Conservation (phyloP, 2,888 invertebrate species). For the Scaptomyza tumidula region DNA sequence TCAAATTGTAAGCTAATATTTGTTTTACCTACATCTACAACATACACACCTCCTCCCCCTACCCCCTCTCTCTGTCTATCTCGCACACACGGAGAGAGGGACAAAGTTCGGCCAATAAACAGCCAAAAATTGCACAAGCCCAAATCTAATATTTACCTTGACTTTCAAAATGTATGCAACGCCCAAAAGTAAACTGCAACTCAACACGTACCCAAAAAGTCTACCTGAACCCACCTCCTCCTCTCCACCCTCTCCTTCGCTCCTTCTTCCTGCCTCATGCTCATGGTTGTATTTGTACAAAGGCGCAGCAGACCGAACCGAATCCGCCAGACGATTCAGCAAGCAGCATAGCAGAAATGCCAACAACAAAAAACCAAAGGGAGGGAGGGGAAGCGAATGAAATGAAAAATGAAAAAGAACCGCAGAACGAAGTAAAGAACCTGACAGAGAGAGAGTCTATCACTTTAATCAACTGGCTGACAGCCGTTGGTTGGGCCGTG, state of each 20-base stretch:
- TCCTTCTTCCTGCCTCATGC: background rate
- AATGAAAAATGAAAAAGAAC: conserved; percentile 2
- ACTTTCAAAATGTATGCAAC: conserved; percentile 70
- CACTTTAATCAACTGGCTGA: conserved; percentile 75
- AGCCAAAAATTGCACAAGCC: conserved; percentile 70
- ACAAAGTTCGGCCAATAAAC: conserved; percentile 44
- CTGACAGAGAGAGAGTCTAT: conserved; percentile 66
- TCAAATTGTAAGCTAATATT: conserved; percentile 78
- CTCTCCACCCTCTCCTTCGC: no score
- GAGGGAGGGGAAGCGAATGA: background rate
- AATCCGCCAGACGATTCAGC: conserved; percentile 58
- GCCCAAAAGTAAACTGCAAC: conserved; percentile 72
- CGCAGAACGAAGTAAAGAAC: conserved; percentile 8
- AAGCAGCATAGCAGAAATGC: conserved; percentile 28
- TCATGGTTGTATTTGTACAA: conserved; percentile 59
- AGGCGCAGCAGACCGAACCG: conserved; percentile 61
- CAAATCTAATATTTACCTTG: conserved; percentile 79
- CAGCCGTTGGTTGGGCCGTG: conserved; percentile 20
- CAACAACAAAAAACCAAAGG: background rate
- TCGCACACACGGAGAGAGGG: conserved; percentile 1
- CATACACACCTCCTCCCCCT: conserved; percentile 9
- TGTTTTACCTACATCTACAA: conserved; percentile 68
- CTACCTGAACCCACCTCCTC: background rate
- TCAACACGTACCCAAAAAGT: conserved; percentile 49
- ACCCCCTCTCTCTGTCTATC: no score